Conservation (phyloP, 2,797 vertebrate genomes). For the Amblyraja radiata region DNA sequence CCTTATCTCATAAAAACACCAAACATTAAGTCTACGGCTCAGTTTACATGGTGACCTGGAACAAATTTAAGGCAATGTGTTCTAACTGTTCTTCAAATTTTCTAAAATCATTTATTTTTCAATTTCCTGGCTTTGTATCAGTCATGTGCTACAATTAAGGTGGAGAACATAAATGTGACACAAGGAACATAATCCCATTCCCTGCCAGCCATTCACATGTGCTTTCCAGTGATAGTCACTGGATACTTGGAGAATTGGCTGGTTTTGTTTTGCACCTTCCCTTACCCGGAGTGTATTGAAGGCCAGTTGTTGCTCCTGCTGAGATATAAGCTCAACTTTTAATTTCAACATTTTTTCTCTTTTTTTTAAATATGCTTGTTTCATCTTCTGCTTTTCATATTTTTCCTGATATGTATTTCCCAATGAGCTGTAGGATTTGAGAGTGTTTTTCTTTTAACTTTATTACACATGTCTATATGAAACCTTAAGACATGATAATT, state of each 20-base stretch:
- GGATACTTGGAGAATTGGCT: background rate
- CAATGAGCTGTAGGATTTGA: background rate
- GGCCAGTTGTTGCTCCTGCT: background rate
- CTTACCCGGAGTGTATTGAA: background rate
- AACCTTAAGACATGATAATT: background rate
- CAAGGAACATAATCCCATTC: background rate
- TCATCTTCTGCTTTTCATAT: background rate
- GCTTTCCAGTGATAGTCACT: background rate
- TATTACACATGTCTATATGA: background rate
- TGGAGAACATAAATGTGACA: background rate
- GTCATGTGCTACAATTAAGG: background rate
- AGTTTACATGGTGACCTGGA: slow-evolving; percentile 13
- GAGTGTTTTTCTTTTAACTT: background rate
- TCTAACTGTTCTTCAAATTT: background rate
- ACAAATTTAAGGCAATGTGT: background rate
- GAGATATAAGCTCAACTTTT: background rate
- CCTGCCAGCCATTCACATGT: background rate
- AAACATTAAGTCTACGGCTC: background rate
- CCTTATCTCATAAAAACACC: slow-evolving; percentile 25
- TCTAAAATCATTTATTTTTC: background rate
- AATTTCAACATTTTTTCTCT: background rate
- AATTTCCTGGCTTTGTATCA: background rate
- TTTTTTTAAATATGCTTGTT: background rate
- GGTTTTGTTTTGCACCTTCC: background rate
- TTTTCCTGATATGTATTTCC: background rate